These are phyloP conservation scores for Pediacus dermestoides DNA, from an alignment of 2,888 invertebrate genomes.

Conservation along the genomic window DNA sequence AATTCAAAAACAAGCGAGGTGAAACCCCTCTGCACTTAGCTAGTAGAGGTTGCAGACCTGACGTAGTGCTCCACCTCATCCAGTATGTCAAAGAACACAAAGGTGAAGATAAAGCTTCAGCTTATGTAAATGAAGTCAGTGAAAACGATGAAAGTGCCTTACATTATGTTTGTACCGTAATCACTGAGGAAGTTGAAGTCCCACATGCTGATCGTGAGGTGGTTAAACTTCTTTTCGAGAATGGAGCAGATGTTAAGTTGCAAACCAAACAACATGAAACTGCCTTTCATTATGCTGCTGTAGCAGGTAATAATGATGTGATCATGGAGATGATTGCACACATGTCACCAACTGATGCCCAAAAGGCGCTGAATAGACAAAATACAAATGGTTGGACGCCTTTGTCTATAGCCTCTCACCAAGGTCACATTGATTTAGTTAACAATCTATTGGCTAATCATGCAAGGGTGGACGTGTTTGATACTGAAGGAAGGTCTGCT, in stretches of 20 bases:
- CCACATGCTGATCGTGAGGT: conserved; percentile 81
- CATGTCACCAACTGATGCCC: conserved; percentile 85
- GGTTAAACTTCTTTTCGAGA: conserved; percentile 82
- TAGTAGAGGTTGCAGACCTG: conserved; percentile 78
- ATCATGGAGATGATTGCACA: conserved; percentile 90
- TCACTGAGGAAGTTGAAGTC: conserved; percentile 69
- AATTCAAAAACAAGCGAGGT: conserved; percentile 82
- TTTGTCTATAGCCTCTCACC: conserved; percentile 89
- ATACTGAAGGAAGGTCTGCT: conserved; percentile 91
- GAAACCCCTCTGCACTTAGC: conserved; percentile 96
- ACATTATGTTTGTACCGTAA: conserved; percentile 91
- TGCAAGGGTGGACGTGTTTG: conserved; percentile 98
- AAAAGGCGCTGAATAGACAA: conserved; percentile 91
- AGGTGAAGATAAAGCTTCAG: conserved; percentile 73
- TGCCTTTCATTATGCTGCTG: conserved; percentile 91
- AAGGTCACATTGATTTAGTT: conserved; percentile 90
- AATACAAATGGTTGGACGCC: conserved; percentile 96
- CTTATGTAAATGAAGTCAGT: conserved; percentile 83
- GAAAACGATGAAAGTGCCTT: conserved; percentile 91
- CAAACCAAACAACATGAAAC: conserved; percentile 88
- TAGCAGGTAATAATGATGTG: conserved; percentile 94
- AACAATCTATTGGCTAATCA: conserved; percentile 86
- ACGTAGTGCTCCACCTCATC: conserved; percentile 83
- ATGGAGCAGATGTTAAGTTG: conserved; percentile 84
- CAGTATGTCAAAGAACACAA: conserved; percentile 73